Evolutionary conservation across 2,113 vertebrate species (phyloP).

Genomic region (Daphoenositta chrysoptera): DNA sequence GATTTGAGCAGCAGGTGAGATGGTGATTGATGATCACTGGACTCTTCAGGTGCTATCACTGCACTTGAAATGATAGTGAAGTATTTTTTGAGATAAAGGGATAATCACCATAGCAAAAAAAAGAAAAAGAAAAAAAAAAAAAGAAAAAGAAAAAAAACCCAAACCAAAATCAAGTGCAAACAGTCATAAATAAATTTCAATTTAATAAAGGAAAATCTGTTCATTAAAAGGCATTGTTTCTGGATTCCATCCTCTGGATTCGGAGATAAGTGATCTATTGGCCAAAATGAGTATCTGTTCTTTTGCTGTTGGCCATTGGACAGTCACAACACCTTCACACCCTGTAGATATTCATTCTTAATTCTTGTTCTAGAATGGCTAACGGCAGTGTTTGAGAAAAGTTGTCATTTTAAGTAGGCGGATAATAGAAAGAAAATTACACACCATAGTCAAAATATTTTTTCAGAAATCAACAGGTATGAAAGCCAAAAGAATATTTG

Average conservation of each 20-base stretch:
- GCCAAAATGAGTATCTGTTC: neutral
- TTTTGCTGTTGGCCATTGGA: neutral
- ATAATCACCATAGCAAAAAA: neutral
- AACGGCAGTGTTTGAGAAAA: neutral
- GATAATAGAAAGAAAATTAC: neutral
- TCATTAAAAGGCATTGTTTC: neutral
- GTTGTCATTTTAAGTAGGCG: neutral
- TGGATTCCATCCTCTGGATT: neutral
- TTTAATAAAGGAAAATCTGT: neutral
- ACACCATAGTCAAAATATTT: neutral
- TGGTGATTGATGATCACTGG: slow-evolving; percentile 6
- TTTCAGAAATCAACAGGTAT: neutral
- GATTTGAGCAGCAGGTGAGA: neutral
- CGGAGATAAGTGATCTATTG: neutral
- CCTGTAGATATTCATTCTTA: neutral
- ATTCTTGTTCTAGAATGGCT: neutral
- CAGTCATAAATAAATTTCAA: neutral
- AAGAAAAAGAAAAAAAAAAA: too few relatives aligned
- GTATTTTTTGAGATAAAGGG: neutral
- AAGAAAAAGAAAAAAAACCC: neutral
- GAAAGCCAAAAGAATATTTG: neutral
- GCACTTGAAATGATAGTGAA: slow-evolving; percentile 7
- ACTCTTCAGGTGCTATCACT: neutral
- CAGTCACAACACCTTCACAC: neutral
- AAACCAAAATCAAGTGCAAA: neutral